Percentiles rank a stretch among this genome's conserved stretches.
These are phyloP conservation scores for Cardiocondyla obscurior DNA, from an alignment of 1,140 invertebrate species.

Conservation along the genomic window DNA sequence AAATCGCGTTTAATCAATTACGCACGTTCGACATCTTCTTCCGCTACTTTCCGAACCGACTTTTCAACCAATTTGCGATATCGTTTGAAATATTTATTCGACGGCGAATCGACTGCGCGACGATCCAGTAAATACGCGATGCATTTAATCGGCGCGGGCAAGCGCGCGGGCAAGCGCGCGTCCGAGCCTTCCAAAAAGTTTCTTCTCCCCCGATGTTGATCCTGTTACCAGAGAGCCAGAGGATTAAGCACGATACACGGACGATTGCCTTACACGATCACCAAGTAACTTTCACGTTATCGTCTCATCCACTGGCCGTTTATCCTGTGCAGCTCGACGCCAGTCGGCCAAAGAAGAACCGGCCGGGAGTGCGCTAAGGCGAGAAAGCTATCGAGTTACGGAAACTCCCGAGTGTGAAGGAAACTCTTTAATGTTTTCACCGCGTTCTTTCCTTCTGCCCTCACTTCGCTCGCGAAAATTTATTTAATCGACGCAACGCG, in stretches of 20 bases:
- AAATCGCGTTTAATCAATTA: conserved; percentile 50
- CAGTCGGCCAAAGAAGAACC: conserved; percentile 32
- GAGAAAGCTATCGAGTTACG: conserved; percentile 55
- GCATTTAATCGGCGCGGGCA: conserved; percentile 28
- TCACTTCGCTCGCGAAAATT: background rate
- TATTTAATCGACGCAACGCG: conserved; percentile 42
- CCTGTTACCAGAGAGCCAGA: conserved; percentile 44
- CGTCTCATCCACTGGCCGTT: conserved; percentile 58
- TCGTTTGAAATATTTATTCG: conserved; percentile 34
- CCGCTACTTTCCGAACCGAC: background rate
- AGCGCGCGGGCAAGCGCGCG: background rate
- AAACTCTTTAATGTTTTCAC: conserved; percentile 54
- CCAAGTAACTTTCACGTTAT: conserved; percentile 57
- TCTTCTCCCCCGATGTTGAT: conserved; percentile 38
- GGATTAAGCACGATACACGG: conserved; percentile 54
- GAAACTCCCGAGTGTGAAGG: conserved; percentile 52
- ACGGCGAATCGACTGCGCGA: background rate
- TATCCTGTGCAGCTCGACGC: conserved; percentile 31
- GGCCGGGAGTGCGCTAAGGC: conserved; percentile 31
- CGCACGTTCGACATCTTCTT: conserved; percentile 34
- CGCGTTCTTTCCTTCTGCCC: conserved; percentile 6
- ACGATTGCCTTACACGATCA: conserved; percentile 41
- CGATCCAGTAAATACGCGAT: conserved; percentile 29
- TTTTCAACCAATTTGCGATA: conserved; percentile 19
- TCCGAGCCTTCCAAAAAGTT: conserved; percentile 44